Base-by-base conservation (phyloP, 37 sponge, comb jelly and placozoan species). In the Geodia barretti region DNA sequence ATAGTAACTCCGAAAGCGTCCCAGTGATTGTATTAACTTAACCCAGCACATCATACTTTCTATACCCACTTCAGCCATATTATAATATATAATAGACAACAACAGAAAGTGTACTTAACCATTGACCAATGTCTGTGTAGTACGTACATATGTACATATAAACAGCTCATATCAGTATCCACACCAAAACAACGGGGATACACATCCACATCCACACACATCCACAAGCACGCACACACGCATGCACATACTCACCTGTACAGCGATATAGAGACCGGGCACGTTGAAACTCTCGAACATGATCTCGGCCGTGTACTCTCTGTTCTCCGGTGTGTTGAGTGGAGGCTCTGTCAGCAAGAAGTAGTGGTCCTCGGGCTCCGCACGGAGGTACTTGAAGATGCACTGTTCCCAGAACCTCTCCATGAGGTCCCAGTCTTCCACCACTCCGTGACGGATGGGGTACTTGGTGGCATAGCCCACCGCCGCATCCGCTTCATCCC, bases 251-350 rank as follows among this genome's bases (percentile, higher is more conserved):
- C n/a, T n/a, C n/a, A 76, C 87, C 88, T 87, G 88, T 21, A 93
- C 94, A 54, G 94, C 94, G 77, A 93, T 93, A 65, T 93, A 93
- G 21, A 93, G 83, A 17, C 94, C 94, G 11, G 94, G 94, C 3
- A 93, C 90, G 59, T 93, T 93, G 94, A 93, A 93, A 65, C 87
- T 86, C 60, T 93, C 94, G 60, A 93, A 93, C 94, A 93, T 93
- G 72, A 93, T 93, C 82, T 93, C 94, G 21, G 94, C 94, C 0
- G 90, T 89, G 82, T 93, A 93, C 60, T 93, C 94, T 40, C 94
- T 43, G 82, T 93, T 93, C 81, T 93, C 94, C 37, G 94, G 94
- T 0, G 90, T 76, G 82, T 93, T 93, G 32, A 93, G 85, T 29
- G 94, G 94, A 36, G 94, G 94, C 83, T 93, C 94, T 19, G 94